Base-by-base conservation (phyloP, 1,140 invertebrate species). In the Listronotus bonariensis region DNA sequence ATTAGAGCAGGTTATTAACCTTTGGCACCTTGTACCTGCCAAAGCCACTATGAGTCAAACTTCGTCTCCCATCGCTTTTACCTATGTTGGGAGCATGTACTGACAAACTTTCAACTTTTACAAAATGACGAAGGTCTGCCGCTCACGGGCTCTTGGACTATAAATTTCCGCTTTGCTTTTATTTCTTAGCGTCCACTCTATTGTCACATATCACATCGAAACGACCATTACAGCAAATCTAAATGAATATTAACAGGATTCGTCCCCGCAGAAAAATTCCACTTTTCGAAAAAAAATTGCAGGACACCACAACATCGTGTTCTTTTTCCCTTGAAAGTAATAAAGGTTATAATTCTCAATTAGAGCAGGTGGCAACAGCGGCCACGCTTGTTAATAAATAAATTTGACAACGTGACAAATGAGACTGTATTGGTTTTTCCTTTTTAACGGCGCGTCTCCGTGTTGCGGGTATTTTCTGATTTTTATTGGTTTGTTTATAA, bases 211-310 rank as follows among this genome's bases (percentile, higher is more conserved):
- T 26, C 17, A 34, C 53, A 55, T 36, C 8, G 10, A 11, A 11
- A 41, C 10, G 34, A 14, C 10, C 54, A 31, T 43, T 43, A 57
- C 42, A 12, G 60, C n/a, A 55, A 55, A 60, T 62, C 65, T 61
- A 73, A 74, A 74, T 74, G 69, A 73, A 74, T 72, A 74, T 74
- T 72, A 74, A 74, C 72, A 69, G 71, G 68, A 74, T 74, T 62
- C 65, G 65, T 72, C 73, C 73, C 73, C 66, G 51, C 71, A 72
- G 73, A 68, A 73, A 74, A 72, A 73, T 74, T 55, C 20, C 20
- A 26, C 68, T 65, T 18, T 68, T 60, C 60, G 67, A 55, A 68
- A 68, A 74, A 74, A 74, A 69, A 67, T 56, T 48, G 62, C 59
- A 52, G 40, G 61, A 56, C 59, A 60, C 61, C 52, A 26, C 49